phyloP scores from a whole-genome alignment of 2,888 invertebrate genomes.

The Gasteruption jaculator region DNA sequence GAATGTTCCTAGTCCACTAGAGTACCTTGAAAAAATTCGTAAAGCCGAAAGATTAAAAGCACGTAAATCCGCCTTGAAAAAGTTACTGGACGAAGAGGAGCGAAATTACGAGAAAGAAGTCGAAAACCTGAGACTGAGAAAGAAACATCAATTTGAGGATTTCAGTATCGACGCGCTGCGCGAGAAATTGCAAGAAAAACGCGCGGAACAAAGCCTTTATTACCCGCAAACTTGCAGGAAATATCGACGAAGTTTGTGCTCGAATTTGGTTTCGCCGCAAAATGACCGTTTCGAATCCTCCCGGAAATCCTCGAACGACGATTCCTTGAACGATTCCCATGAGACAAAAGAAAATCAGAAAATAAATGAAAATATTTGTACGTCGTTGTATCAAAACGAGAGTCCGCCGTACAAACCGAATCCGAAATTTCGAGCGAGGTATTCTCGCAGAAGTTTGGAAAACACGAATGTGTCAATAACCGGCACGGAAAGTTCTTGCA shows the following conservation, averaged over 20 bases:
- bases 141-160: conserved; percentile 17
- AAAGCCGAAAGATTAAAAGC: conserved; percentile 30
- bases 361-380: too few relatives aligned
- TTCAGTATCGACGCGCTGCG: conserved; percentile 29
- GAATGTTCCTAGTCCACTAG: conserved; percentile 23
- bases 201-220: conserved; percentile 37
- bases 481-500: too few relatives aligned
- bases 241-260: conserved; percentile 30
- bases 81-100: conserved; percentile 36
- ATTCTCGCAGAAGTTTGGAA: conserved; percentile 31
- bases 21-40: conserved; percentile 26
- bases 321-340: too few relatives aligned
- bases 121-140: conserved; percentile 19
- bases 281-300: too few relatives aligned
- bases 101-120: conserved; percentile 30
- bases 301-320: too few relatives aligned
- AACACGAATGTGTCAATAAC: conserved; percentile 32
- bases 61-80: conserved; percentile 32
- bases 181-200: conserved; percentile 33
- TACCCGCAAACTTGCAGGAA: conserved; percentile 31
- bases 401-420: conserved; percentile 9
- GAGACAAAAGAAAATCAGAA: too few relatives aligned
- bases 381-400: too few relatives aligned
- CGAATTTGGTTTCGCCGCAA: too few relatives aligned
- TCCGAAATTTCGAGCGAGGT: conserved; percentile 25